phyloP scores from a whole-genome alignment of 2,797 vertebrate genomes.

The Sebastes kiyomatsui region DNA sequence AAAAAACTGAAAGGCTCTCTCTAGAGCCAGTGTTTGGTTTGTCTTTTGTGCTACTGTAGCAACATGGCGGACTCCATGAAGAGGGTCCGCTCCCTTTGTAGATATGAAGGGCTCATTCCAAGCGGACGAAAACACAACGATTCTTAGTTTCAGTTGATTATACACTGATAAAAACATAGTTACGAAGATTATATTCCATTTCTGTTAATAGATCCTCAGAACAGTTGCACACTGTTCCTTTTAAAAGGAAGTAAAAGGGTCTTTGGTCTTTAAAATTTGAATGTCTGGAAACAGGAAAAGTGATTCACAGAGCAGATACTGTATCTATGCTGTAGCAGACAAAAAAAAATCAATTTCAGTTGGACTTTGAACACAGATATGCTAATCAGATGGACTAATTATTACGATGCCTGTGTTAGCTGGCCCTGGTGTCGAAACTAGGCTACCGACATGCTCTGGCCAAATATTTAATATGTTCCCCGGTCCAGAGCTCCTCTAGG shows the following conservation, averaged over 20 bases:
- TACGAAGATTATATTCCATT: too few relatives aligned
- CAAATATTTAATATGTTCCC: conserved; percentile 48
- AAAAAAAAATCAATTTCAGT: not conserved
- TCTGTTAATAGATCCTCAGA: too few relatives aligned
- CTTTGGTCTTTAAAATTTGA: not conserved
- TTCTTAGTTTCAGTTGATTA: too few relatives aligned
- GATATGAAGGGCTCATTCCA: too few relatives aligned
- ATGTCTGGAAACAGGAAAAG: not conserved
- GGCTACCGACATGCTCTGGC: conserved; percentile 17
- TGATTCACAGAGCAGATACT: not conserved
- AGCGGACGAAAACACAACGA: rapidly evolving
- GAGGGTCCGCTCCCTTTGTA: too few relatives aligned
- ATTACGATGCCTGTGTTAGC: not conserved
- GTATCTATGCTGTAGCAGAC: not conserved
- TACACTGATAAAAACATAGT: too few relatives aligned
- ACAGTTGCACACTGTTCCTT: rapidly evolving
- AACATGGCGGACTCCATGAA: too few relatives aligned
- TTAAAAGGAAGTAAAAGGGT: not conserved
- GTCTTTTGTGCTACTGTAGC: too few relatives aligned
- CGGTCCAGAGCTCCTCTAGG: conserved; percentile 27
- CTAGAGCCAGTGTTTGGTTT: rapidly evolving
- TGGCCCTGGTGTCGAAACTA: conserved; percentile 25
- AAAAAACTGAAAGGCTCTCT: too few relatives aligned
- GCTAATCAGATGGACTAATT: conserved; percentile 9
- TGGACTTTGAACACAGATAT: not conserved